These are phyloP conservation scores for Stratiolaelaps scimitus DNA, from an alignment of 1,140 invertebrate species.

Conservation along the genomic window DNA sequence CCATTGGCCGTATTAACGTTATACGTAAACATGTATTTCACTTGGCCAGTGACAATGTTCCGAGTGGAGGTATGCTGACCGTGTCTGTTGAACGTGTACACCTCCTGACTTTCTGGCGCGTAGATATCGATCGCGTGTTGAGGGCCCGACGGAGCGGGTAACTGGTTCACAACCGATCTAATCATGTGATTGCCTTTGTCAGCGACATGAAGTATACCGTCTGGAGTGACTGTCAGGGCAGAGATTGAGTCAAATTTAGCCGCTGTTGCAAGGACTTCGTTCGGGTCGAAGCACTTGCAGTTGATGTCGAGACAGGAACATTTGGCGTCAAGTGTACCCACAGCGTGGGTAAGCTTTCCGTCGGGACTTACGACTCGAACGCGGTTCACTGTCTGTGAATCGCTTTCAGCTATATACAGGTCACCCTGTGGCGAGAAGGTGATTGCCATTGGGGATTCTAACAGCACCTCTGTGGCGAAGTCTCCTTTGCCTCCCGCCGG, in stretches of 20 bases:
- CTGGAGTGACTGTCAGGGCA: slow-evolving; percentile 78
- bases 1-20: slow-evolving; percentile 92
- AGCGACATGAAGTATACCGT: slow-evolving; percentile 80
- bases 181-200: slow-evolving; percentile 81
- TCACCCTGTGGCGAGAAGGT: slow-evolving; percentile 83
- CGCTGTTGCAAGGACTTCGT: slow-evolving; percentile 75
- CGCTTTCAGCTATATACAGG: slow-evolving; percentile 81
- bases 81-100: slow-evolving; percentile 76
- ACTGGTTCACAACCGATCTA: slow-evolving; percentile 71
- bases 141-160: slow-evolving; percentile 73
- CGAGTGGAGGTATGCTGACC: slow-evolving; percentile 87
- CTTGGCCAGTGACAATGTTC: slow-evolving; percentile 78
- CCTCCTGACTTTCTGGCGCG: slow-evolving; percentile 73
- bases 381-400: slow-evolving; percentile 73
- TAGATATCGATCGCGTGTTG: slow-evolving; percentile 77
- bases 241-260: slow-evolving; percentile 80
- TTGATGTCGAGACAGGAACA: slow-evolving; percentile 45
- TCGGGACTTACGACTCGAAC: slow-evolving; percentile 52
- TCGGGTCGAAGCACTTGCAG: slow-evolving; percentile 67
- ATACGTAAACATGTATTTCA: slow-evolving; percentile 84
- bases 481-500: slow-evolving; percentile 38
- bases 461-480: slow-evolving; percentile 38
- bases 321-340: slow-evolving; percentile 43
- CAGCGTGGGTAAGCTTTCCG: slow-evolving; percentile 44
- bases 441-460: slow-evolving; percentile 45